Evolutionary conservation across 1,140 invertebrate species (phyloP), one percentile per base, ranked within the genome.

Genomic region (Globodera ellingtonae): DNA sequence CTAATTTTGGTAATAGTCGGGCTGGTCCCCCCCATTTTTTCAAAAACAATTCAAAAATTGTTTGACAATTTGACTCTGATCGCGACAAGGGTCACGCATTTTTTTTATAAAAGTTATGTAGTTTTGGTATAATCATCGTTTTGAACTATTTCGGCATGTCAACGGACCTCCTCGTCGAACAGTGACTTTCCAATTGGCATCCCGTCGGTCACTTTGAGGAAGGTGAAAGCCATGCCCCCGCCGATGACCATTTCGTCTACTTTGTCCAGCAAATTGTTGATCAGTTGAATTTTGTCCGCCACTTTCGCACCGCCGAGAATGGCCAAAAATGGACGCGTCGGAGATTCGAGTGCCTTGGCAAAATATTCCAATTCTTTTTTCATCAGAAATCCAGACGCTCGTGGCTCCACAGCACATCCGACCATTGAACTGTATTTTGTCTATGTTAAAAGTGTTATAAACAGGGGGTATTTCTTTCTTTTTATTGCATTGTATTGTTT

Each of bases 231-330:
- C 98, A 99, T 99, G 78, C 98, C 98, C 81, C 98, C 98, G 71
- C 95, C 97, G 90, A 99, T 98, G 84, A 99, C 98, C 96, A 99
- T 98, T 90, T 98, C 96, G 89, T 98, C 93, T 1, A 98, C 96
- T 92, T 98, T 98, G 87, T 98, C 96, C 83, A 99, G 91, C 80
- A 99, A 90, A 90, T 99, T 99, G 89, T 98, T 95, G 89, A 99
- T 99, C 46, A 99, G 91, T 88, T 95, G 94, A 86, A 99, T 99
- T 90, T 99, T 99, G 90, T 99, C 98, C 21, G 95, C 95, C 4
- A 99, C 97, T 91, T 99, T 99, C 21, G 98, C 97, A 78, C 97
- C 97, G 83, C 97, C 97, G 69, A 99, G 91, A 90, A 99, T 99
- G 0, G 97, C 97, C 79, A 99, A 91, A 91, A 99, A 98, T 76